Conservation (phyloP, 2,797 vertebrate genomes). For the Discoglossus pictus region DNA sequence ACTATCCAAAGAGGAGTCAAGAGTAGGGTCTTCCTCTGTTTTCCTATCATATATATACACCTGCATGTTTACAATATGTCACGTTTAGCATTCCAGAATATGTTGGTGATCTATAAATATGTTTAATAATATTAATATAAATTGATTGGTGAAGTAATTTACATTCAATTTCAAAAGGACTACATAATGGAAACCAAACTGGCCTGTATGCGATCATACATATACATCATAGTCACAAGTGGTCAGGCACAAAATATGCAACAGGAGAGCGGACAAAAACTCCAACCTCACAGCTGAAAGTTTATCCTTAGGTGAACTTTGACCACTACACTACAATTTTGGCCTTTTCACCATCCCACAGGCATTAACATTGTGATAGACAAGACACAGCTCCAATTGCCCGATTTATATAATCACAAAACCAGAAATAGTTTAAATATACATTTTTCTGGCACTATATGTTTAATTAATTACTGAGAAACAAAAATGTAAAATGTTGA, state of each 20-base stretch:
- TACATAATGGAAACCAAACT: constrained; percentile 37
- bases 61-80: too few species aligned
- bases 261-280: constrained; percentile 41
- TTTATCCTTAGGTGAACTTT: constrained; percentile 73
- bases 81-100: too few species aligned
- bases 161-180: too few species aligned
- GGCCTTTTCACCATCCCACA: constrained; percentile 57
- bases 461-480: constrained; percentile 60
- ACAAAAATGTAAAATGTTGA: constrained; percentile 50
- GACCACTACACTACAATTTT: constrained; percentile 67
- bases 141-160: too few species aligned
- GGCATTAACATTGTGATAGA: constrained; percentile 60
- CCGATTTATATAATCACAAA: constrained; percentile 67
- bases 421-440: constrained; percentile 62
- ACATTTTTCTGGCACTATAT: constrained; percentile 55
- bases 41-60: too few species aligned
- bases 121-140: too few species aligned
- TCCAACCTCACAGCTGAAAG: constrained; percentile 45
- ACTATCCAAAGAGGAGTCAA: too few species aligned
- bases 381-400: constrained; percentile 64
- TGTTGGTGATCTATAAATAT: too few species aligned
- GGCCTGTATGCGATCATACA: constrained; percentile 20
- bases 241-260: constrained; percentile 40
- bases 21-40: too few species aligned
- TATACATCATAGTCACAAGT: constrained; percentile 37